These are phyloP conservation scores for Callipepla californica DNA, from an alignment of 2,113 vertebrate genomes.

Conservation along the genomic window DNA sequence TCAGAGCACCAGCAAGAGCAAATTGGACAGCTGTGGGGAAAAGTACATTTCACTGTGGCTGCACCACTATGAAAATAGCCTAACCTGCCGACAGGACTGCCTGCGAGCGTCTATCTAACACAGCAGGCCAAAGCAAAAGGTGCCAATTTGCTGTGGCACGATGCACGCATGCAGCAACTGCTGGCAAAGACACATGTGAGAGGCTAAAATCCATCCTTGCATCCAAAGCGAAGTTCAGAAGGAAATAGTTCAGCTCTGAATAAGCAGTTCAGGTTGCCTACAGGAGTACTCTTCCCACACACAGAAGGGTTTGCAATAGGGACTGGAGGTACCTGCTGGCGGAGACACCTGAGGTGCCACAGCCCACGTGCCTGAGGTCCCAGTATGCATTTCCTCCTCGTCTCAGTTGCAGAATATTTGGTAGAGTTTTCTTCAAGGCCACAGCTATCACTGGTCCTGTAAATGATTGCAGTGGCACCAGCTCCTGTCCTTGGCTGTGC, in stretches of 20 bases:
- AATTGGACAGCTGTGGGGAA: conserved; percentile 11
- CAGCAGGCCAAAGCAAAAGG: not conserved
- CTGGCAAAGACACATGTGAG: fast-evolving
- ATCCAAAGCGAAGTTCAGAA: not conserved
- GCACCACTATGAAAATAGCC: not conserved
- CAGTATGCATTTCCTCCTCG: not conserved
- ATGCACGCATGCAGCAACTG: fast-evolving
- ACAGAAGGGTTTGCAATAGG: fast-evolving
- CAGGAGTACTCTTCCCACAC: not conserved
- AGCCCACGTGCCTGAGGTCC: not conserved
- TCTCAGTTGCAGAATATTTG: not conserved
- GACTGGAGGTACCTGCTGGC: fast-evolving
- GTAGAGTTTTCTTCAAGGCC: conserved; percentile 39
- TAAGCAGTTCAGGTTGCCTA: not conserved
- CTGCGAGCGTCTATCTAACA: not conserved
- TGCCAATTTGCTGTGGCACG: not conserved
- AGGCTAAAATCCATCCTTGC: not conserved
- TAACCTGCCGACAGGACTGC: conserved; percentile 6
- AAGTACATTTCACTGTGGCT: not conserved
- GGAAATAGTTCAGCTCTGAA: not conserved
- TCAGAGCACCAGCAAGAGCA: not conserved
- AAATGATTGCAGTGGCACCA: conserved; percentile 33
- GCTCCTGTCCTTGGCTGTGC: conserved; percentile 54
- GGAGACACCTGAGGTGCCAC: not conserved
- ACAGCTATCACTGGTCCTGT: not conserved